phyloP scores from a whole-genome alignment of 2,113 vertebrate genomes.

The Hoplias malabaricus region DNA sequence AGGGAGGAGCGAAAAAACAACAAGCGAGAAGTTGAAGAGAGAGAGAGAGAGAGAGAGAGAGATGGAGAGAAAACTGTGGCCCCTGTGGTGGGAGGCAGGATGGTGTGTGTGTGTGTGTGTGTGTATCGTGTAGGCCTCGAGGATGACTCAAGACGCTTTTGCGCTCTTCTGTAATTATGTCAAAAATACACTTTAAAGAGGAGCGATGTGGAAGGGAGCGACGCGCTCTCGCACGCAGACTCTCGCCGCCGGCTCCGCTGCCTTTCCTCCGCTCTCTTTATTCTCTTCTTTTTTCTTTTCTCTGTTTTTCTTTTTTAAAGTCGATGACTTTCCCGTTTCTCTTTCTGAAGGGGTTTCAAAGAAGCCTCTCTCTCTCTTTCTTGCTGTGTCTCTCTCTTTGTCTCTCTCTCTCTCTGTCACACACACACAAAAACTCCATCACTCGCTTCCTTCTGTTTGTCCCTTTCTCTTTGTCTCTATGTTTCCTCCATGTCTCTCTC shows the following conservation, averaged over 20 bases:
- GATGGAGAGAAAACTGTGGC: slow-evolving; percentile 46
- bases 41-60: slow-evolving; percentile 26
- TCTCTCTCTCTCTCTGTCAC: background rate
- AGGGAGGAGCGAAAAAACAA: slow-evolving; percentile 11
- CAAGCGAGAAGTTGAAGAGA: too few relatives aligned
- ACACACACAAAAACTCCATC: background rate
- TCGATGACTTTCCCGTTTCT: slow-evolving; percentile 35
- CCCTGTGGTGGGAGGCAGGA: slow-evolving; percentile 47
- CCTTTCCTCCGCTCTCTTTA: slow-evolving; percentile 22
- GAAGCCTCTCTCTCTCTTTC: background rate
- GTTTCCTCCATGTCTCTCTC: slow-evolving; percentile 5
- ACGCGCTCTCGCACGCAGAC: slow-evolving; percentile 53
- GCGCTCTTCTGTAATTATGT: slow-evolving; percentile 74
- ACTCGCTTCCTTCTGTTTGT: background rate
- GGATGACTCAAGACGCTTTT: slow-evolving; percentile 49
- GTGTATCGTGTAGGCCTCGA: slow-evolving; percentile 57
- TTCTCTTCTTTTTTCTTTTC: background rate
- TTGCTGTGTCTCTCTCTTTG: background rate
- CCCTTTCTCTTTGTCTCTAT: background rate
- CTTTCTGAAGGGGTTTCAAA: slow-evolving; percentile 43
- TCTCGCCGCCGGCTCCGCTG: background rate
- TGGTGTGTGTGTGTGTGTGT: slow-evolving; percentile 49
- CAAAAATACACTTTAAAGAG: slow-evolving; percentile 72
- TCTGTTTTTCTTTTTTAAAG: background rate
- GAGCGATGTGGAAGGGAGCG: slow-evolving; percentile 67